Base-by-base conservation (phyloP, 2,797 vertebrate genomes). In the Pipistrellus kuhlii region DNA sequence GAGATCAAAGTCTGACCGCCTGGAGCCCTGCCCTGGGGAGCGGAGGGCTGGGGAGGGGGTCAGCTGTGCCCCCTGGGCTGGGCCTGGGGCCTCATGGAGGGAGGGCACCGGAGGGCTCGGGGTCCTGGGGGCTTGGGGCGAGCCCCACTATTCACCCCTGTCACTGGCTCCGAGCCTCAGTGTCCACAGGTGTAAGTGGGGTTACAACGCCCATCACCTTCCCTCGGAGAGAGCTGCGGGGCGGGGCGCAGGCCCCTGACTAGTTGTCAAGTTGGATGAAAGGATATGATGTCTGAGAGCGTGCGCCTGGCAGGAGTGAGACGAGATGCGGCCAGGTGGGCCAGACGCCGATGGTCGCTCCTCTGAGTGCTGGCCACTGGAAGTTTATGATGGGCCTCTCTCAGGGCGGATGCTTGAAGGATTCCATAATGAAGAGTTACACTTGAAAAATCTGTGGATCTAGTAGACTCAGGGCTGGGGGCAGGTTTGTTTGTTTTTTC, bases 1-100 rank as follows among this genome's bases (percentile, higher is more conserved):
- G 85, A 94, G 93, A 96, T 97, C 97, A 96, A 92, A 94, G 96
- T 75, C 18, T 12, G 71, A 77, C 84, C 23, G 5, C 51, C 0
- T 0, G 93, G 84, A 96, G 84, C 72, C 71, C 77, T 44, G 90
- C 82, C 66, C 66, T 13, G 17, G 46, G 51, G 41, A 38, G 32
- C 11, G 90, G 18, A n/a, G 68, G 30, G 57, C 57, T 23, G 30
- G 23, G 59, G 78, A 1, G 0, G 11, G 35, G n/a, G 77, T 41
- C n/a, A 13, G 83, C 27, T 17, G 21, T 7, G 57, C 25, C 69
- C 71, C 3, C 0, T 2, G 18, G 81, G 84, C 44, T 53, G 8
- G 78, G 35, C 18, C 14, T 15, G 30, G 15, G 25, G 15, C 27
- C 44, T 55, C 0, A 0, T 11, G 53, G 62, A 51, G 8, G 15